Base-by-base conservation (phyloP, 2,113 vertebrate genomes). In the Syrmaticus mikado region DNA sequence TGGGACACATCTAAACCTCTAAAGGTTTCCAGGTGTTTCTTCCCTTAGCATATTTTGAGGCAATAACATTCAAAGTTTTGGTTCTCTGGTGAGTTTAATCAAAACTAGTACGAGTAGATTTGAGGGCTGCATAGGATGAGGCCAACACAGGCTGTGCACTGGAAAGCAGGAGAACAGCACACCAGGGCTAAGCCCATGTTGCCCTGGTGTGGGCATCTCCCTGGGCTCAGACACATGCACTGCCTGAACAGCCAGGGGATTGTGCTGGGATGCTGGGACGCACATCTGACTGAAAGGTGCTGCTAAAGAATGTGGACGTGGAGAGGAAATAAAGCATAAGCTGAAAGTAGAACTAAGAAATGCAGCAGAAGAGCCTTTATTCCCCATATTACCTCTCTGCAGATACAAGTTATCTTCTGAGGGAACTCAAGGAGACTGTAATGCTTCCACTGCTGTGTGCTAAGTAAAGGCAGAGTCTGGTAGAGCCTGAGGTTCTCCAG, bases 11-110 rank as follows among this genome's bases (percentile, higher is more conserved):
- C 58, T 81, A 46, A 85, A 76, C 72, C 65, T 62, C 32, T 62
- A 46, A 86, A 92, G 62, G 32, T 71, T 94, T 72, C 80, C 87
- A 95, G 62, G 60, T 92, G 67, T 60, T 90, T 76, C 57, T 84
- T 82, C 80, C 57, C 55, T 85, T 57, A 67, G 36, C 27, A 82
- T 91, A 55, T 86, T 57, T 57, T 53, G 76, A 93, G 21, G 62
- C 62, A 90, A 41, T 74, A 82, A 71, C 77, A 71, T 93, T 38
- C 52, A 91, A 88, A 95, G 76, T 57, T 89, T 70, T 60, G 71
- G 55, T 45, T 92, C 0, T 66, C 16, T 75, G 70, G 61, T 78
- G 76, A 45, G 34, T 92, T 74, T 61, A 45, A 36, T 45, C 57
- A 57, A 83, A 92, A 43, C 40, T 70, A 55, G 30, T 50, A 81